Evolutionary conservation across 2,797 vertebrate genomes (phyloP).

Genomic region (Poeciliopsis presidionis): DNA sequence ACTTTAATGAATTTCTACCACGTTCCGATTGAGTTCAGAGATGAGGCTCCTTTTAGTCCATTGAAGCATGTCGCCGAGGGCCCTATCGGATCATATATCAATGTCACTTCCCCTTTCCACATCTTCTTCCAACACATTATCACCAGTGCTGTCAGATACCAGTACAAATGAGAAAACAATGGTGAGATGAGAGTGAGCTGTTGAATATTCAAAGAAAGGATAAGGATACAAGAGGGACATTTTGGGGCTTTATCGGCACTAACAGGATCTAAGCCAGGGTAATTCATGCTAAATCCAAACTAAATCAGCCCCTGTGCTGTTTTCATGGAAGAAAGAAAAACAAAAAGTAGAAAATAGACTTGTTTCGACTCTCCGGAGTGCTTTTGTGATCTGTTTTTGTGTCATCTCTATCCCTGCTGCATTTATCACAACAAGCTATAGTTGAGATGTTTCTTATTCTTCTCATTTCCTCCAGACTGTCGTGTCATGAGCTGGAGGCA

Average conservation of each 20-base stretch:
- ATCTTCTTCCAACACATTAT: constrained; percentile 66
- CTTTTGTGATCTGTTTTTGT: constrained; percentile 63
- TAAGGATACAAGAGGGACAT: constrained; percentile 76
- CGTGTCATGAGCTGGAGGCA: constrained; percentile 57
- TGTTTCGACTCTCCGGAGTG: constrained; percentile 58
- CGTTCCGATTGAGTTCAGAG: constrained; percentile 59
- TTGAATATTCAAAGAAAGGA: constrained; percentile 79
- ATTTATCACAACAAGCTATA: constrained; percentile 67
- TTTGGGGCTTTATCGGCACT: constrained; percentile 75
- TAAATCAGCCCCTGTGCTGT: constrained; percentile 64
- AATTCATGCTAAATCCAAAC: constrained; percentile 79
- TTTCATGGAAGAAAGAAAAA: constrained; percentile 40
- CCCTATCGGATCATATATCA: constrained; percentile 73
- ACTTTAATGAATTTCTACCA: constrained; percentile 76
- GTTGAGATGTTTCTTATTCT: constrained; percentile 61
- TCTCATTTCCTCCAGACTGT: constrained; percentile 50
- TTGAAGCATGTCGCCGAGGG: constrained; percentile 56
- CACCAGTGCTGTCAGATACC: constrained; percentile 69
- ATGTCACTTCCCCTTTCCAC: constrained; percentile 67
- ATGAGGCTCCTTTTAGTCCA: constrained; percentile 64
- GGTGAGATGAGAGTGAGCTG: constrained; percentile 70
- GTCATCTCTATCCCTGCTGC: constrained; percentile 57
- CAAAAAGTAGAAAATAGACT: constrained; percentile 52
- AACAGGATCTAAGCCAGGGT: constrained; percentile 78
- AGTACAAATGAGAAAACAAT: constrained; percentile 78